Base-by-base conservation (phyloP, 2,797 vertebrate species). In the Heliangelus exortis region DNA sequence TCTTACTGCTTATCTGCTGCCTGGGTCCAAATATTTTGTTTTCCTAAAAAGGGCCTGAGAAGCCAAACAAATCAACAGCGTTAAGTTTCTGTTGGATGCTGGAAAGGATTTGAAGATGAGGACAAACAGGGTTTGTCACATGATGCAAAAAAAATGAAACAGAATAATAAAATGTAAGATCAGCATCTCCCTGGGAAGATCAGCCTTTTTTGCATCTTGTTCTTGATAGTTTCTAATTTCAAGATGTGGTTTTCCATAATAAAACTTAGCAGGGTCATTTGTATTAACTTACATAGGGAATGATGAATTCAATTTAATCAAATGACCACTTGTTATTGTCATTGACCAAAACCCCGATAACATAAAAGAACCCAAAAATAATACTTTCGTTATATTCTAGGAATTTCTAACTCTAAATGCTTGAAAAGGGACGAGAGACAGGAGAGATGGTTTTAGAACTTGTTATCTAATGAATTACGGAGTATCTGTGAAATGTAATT, bases 21-120 rank as follows among this genome's bases (percentile, higher is more conserved):
- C 48, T 0, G 0, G 10, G 21, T 50, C 63, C 45, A 92, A 90
- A 92, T 79, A 82, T 71, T 90, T 85, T 65, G n/a, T 75, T 95
- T 87, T 85, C 54, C 84, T 95, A 55, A 92, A 89, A 92, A 89
- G 53, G 8, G 33, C n/a, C 33, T 21, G 36, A 85, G 68, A 89
- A 95, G 92, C 72, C 89, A 92, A 94, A 61, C 19, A 92, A 80
- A 92, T 81, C 75, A 94, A 87, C 12, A 67, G 34, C 55, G 65
- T 85, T 23, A 77, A 65, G 50, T 85, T 95, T 87, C 89, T 95
- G n/a, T 80, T 93, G 90, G 90, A 90, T 2, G 2, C 47, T 26
- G 41, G 57, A 85, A 73, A 92, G 26, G n/a, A 75, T 65, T 15
- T 85, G 51, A 94, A 93, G 51, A 54, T 94, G 62, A 66, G 57